Conservation (phyloP, 2,797 vertebrate species). For the Manis javanica region DNA sequence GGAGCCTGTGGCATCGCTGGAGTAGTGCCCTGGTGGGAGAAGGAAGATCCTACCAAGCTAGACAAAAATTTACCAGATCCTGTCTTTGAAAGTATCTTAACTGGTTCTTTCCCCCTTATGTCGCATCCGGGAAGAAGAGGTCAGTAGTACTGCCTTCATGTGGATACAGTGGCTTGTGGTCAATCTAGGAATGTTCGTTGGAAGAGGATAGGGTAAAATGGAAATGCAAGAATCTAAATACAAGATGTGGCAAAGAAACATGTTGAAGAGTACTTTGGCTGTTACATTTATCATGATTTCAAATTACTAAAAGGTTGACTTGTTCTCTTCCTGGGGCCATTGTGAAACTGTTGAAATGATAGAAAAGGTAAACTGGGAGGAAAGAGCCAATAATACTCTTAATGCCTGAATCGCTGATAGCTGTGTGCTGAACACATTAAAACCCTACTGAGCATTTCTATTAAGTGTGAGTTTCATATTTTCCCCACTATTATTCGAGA, state of each 20-base stretch:
- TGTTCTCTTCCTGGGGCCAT: not conserved
- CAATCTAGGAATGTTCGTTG: too few species aligned
- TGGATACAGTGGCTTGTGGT: not conserved
- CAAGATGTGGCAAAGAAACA: not conserved
- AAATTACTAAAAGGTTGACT: not conserved
- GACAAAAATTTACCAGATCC: constrained; percentile 94
- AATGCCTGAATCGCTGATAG: not conserved
- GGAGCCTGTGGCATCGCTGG: constrained; percentile 96
- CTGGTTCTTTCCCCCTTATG: constrained; percentile 94
- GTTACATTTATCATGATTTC: not conserved
- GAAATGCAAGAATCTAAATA: not conserved
- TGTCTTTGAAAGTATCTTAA: constrained; percentile 96
- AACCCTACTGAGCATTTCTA: not conserved
- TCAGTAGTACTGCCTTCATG: constrained; percentile 79
- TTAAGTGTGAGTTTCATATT: not conserved
- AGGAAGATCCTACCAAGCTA: constrained; percentile 90
- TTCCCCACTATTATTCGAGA: not conserved
- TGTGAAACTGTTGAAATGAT: not conserved
- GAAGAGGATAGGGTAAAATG: not conserved
- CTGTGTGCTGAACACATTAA: not conserved
- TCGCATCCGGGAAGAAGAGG: constrained; percentile 88
- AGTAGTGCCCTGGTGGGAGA: constrained; percentile 97
- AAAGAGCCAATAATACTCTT: not conserved
- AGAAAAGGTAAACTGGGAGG: not conserved
- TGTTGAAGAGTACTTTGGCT: not conserved